Conservation (phyloP, 2,888 invertebrate genomes). For the Phragmatobia fuliginosa region DNA sequence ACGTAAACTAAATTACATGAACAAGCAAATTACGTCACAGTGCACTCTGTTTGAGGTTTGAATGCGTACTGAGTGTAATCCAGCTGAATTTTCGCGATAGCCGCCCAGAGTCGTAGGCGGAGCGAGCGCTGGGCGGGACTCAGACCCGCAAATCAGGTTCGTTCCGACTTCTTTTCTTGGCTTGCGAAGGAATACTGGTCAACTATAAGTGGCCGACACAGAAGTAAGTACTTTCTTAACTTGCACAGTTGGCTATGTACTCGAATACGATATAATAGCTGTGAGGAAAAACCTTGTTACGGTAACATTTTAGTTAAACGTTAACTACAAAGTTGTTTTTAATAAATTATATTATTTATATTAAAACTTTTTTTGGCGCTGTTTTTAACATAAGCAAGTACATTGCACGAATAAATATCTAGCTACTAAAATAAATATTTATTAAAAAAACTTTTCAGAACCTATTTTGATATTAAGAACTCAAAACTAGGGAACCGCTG, state of each 20-base stretch:
- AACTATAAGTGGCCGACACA: constrained; percentile 66
- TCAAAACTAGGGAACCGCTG: too few species aligned
- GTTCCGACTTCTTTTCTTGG: constrained; percentile 74
- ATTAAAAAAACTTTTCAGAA: too few species aligned
- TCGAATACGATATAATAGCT: constrained; percentile 9
- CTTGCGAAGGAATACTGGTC: constrained; percentile 61
- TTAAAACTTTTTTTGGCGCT: neutral
- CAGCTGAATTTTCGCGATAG: constrained; percentile 34
- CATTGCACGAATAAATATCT: too few species aligned
- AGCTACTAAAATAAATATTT: too few species aligned
- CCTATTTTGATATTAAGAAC: too few species aligned
- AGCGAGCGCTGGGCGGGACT: constrained; percentile 73
- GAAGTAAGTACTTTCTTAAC: constrained; percentile 56
- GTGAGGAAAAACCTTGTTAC: neutral
- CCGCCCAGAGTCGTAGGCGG: constrained; percentile 78
- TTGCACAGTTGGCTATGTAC: constrained; percentile 18
- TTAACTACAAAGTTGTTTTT: neutral
- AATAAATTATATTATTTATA: too few species aligned
- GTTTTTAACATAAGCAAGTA: too few species aligned
- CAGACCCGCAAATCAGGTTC: constrained; percentile 73
- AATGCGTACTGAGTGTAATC: constrained; percentile 61
- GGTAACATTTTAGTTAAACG: neutral
- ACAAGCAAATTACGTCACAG: constrained; percentile 22
- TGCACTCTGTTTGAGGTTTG: constrained; percentile 51
- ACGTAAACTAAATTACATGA: constrained; percentile 48